Evolutionary conservation across 2,888 invertebrate species (phyloP).

Genomic region (Cryptops parisi): DNA sequence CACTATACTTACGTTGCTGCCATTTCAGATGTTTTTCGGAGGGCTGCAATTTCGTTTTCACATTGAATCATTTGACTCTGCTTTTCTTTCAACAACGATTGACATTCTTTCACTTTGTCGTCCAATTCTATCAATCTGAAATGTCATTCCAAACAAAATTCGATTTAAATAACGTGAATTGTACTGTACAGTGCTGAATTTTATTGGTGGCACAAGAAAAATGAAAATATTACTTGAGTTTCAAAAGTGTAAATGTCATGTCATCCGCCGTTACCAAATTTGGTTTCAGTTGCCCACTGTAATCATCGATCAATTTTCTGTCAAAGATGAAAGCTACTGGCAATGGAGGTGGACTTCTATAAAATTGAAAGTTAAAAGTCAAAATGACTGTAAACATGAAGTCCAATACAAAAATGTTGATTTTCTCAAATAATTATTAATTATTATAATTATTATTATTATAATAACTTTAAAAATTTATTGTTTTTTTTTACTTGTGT

Average conservation of each 20-base stretch:
- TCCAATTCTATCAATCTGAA: conserved; percentile 52
- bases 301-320: conserved; percentile 71
- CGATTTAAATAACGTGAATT: too few relatives aligned
- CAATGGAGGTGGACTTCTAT: conserved; percentile 62
- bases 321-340: conserved; percentile 72
- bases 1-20: conserved; percentile 17
- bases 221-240: conserved; percentile 42
- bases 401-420: too few relatives aligned
- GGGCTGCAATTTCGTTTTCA: conserved; percentile 24
- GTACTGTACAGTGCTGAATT: too few relatives aligned
- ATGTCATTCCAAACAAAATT: not conserved
- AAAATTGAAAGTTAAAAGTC: too few relatives aligned
- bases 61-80: conserved; percentile 25
- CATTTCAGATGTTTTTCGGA: conserved; percentile 22
- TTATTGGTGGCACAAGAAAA: too few relatives aligned
- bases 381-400: too few relatives aligned
- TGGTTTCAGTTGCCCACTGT: conserved; percentile 69
- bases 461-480: too few relatives aligned
- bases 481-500: conserved; percentile 57
- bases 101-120: conserved; percentile 57
- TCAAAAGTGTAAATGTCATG: conserved; percentile 76
- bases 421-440: not conserved
- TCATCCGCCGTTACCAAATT: conserved; percentile 83
- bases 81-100: conserved; percentile 45
- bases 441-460: not conserved